Conservation (phyloP, 2,888 invertebrate species). For the Eulithis prunata region DNA sequence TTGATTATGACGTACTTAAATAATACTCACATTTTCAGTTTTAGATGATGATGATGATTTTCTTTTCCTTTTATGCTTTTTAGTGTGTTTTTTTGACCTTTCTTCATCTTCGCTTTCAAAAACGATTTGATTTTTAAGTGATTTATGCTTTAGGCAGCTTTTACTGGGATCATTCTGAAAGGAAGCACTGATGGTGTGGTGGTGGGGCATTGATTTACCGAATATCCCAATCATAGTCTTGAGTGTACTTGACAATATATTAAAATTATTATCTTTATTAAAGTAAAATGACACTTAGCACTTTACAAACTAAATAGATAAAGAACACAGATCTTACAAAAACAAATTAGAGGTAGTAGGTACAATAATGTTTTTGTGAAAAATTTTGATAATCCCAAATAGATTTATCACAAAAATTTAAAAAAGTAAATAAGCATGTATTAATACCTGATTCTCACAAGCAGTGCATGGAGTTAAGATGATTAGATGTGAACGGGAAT, state of each 20-base stretch:
- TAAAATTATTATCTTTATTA: too few species aligned
- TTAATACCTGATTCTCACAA: constrained; percentile 17
- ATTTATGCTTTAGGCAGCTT: constrained; percentile 1
- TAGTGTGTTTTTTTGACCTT: background rate
- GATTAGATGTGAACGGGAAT: constrained; percentile 16
- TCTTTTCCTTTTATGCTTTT: constrained; percentile 16
- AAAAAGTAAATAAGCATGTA: background rate
- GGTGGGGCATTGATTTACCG: background rate
- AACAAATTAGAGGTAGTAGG: too few species aligned
- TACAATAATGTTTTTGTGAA: too few species aligned
- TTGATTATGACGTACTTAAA: too few species aligned
- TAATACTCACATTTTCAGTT: constrained; percentile 10
- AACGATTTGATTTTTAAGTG: constrained; percentile 10
- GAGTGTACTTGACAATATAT: too few species aligned
- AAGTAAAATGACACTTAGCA: too few species aligned
- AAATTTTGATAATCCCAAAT: too few species aligned
- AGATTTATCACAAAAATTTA: too few species aligned
- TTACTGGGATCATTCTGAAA: constrained; percentile 13
- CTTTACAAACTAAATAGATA: too few species aligned
- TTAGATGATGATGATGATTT: constrained; percentile 22
- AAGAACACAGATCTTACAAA: too few species aligned
- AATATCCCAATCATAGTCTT: too few species aligned
- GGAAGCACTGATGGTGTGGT: background rate
- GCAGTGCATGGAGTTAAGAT: constrained; percentile 7
- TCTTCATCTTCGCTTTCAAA: constrained; percentile 20